A percentile compares a stretch with the other conserved stretches of the same genome.
These are phyloP conservation scores for Tupiocoris notatus DNA, from an alignment of 2,888 invertebrate genomes.

Conservation along the genomic window DNA sequence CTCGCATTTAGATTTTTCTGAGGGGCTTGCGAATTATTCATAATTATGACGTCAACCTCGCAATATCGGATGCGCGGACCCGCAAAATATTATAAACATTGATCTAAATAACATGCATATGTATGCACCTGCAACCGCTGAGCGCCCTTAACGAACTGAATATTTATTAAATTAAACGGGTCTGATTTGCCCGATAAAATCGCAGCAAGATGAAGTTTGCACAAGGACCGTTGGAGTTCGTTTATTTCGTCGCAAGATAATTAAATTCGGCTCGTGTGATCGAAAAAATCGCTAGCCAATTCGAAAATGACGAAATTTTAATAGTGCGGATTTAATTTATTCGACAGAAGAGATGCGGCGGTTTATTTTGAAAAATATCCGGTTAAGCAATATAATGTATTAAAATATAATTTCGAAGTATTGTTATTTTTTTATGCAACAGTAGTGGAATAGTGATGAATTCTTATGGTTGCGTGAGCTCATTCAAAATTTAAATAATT, in stretches of 20 bases:
- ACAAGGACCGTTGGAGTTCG: neutral
- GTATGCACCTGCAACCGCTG: constrained; percentile 12
- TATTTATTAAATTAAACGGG: constrained; percentile 32
- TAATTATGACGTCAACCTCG: neutral
- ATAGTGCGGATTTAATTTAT: too few relatives aligned
- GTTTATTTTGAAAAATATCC: too few relatives aligned
- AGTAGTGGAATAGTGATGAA: too few relatives aligned
- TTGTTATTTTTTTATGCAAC: too few relatives aligned
- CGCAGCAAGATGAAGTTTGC: neutral
- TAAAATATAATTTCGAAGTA: too few relatives aligned
- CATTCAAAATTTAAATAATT: too few relatives aligned
- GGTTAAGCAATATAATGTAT: too few relatives aligned
- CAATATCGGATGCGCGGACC: too few relatives aligned
- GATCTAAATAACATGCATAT: constrained; percentile 40
- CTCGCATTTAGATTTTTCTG: neutral
- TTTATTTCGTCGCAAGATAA: too few relatives aligned
- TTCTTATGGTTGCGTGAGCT: too few relatives aligned
- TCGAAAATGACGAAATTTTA: neutral
- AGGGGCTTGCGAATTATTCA: neutral
- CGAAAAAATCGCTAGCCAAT: neutral
- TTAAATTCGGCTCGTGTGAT: neutral
- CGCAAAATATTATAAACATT: constrained; percentile 40
- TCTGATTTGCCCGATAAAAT: constrained; percentile 15
- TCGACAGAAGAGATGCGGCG: too few relatives aligned
- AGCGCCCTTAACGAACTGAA: constrained; percentile 34